A percentile compares a stretch with the other conserved stretches of the same genome.
Evolutionary conservation across 2,113 vertebrate genomes (phyloP).

Genomic region (Fulmarus glacialis): DNA sequence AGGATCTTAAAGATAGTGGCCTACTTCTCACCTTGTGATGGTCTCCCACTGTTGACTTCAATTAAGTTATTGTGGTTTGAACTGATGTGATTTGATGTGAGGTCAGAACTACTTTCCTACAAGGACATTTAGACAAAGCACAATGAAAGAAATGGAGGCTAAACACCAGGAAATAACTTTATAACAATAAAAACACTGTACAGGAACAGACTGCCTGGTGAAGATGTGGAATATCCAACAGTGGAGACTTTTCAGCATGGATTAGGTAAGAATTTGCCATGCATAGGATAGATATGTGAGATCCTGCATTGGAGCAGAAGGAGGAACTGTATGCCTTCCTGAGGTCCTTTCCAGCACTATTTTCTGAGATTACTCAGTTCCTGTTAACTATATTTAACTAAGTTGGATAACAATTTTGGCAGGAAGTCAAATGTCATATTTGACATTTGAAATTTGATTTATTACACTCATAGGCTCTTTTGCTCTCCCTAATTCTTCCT

Average conservation of each 20-base stretch:
- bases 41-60: not conserved
- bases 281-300: not conserved
- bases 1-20: not conserved
- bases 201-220: not conserved
- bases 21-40: not conserved
- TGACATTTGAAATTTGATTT: not conserved
- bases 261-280: not conserved
- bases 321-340: not conserved
- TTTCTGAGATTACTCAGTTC: not conserved
- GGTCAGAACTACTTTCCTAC: not conserved
- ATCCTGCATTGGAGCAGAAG: rapidly evolving
- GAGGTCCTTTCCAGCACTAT: not conserved
- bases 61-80: not conserved
- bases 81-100: not conserved
- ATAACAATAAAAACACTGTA: not conserved
- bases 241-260: not conserved
- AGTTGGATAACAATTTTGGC: not conserved
- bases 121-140: not conserved
- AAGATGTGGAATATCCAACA: not conserved
- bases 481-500: not conserved
- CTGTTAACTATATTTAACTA: not conserved
- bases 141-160: not conserved
- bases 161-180: not conserved
- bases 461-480: not conserved
- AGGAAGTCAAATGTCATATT: not conserved